Percentiles rank a stretch among this genome's conserved stretches.
Evolutionary conservation across 2,113 vertebrate species (phyloP).

Genomic region (Macrotis lagotis): DNA sequence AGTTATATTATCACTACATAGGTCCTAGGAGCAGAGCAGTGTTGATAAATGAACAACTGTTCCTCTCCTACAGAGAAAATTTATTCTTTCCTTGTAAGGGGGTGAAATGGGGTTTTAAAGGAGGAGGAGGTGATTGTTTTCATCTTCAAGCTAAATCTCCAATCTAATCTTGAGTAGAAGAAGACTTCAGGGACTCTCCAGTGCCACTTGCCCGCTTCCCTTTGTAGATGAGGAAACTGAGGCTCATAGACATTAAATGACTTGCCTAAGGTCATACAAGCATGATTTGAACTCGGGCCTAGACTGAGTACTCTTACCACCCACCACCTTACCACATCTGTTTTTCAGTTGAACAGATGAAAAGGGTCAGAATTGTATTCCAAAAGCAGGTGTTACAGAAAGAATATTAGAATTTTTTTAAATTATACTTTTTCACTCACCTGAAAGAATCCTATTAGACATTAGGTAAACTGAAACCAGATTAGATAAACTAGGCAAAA

Average conservation of each 20-base stretch:
- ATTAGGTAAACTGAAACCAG: not conserved
- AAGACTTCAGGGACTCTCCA: not conserved
- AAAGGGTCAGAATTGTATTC: not conserved
- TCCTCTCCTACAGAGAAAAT: constrained; percentile 21
- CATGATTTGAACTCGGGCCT: not conserved
- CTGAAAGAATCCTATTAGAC: not conserved
- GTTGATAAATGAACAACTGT: not conserved
- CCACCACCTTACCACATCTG: not conserved
- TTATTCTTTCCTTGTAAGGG: not conserved
- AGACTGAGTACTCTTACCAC: not conserved
- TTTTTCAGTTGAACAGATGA: not conserved
- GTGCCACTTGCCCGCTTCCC: not conserved
- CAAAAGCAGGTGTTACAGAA: not conserved
- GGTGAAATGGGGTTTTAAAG: not conserved
- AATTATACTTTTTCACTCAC: not conserved
- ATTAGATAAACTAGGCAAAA: no score
- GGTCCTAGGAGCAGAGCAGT: constrained; percentile 10
- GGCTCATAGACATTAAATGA: not conserved
- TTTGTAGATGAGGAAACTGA: not conserved
- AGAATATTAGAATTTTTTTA: not conserved
- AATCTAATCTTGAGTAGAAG: not conserved
- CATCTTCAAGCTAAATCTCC: not conserved
- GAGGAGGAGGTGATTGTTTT: not conserved
- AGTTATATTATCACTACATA: not conserved
- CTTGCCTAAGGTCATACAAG: not conserved